Base-by-base conservation (phyloP, 1,140 invertebrate genomes). In the Conus betulinus region DNA sequence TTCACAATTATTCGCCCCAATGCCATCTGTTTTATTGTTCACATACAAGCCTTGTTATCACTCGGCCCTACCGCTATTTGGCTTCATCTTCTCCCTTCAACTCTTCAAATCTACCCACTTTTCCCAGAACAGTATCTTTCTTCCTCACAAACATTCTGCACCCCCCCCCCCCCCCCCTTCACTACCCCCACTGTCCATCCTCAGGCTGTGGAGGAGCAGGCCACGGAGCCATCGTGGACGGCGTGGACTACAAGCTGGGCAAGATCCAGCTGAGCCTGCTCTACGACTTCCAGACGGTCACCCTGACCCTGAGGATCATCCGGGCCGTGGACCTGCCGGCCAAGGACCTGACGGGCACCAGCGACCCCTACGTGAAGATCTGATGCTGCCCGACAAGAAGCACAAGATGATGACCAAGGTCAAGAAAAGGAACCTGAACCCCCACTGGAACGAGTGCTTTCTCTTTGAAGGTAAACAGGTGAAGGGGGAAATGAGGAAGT, bases 341-440 rank as follows among this genome's bases (percentile, higher is more conserved):
- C 10, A 99, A 99, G 96, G 98, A 99, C 95, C 96, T 99, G 91
- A 98, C 98, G 85, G 98, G 98, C 7, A 99, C 98, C 17, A 98
- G 98, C 92, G 95, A 96, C 91, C 95, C 95, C 55, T 96, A 95
- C 91, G 95, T 96, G 76, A 94, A 95, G 89, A 98, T 99, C 0
- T 98, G 20, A 96, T 99, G 10, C 96, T 99, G 13, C 98, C 98
- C 4, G 98, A 99, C 95, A 99, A 99, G 95, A 99, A 99, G 94
- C 93, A 99, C 98, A 96, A 99, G 99, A 93, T 99, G 85, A 98
- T 99, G 95, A 99, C 98, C 0, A 99, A 99, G 96, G 98, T 99
- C 92, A 99, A 99, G 95, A 96, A 98, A 91, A 96, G 98, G 92
- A 99, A 98, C 20, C 96, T 99, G 17, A 99, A 99, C 96, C 99